Evolutionary conservation across 2,797 vertebrate genomes (phyloP).

Genomic region (Sylvia borin): DNA sequence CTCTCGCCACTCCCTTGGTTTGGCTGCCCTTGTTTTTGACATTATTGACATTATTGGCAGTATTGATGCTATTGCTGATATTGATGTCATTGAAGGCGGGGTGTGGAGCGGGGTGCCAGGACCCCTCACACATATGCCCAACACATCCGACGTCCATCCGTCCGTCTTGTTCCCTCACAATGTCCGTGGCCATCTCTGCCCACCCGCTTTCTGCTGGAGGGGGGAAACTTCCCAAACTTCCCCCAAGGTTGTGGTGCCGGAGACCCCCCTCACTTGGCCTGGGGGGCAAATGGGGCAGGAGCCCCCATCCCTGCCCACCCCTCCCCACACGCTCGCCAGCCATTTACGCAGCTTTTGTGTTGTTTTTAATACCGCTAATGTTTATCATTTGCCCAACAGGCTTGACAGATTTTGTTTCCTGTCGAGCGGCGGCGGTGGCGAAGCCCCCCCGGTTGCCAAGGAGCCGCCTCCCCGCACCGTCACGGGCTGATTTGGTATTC

Average conservation of each 20-base stretch:
- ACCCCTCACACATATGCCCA: not conserved
- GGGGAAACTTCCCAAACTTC: slow-evolving; percentile 65
- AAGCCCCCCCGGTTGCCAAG: slow-evolving; percentile 96
- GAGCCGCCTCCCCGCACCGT: slow-evolving; percentile 93
- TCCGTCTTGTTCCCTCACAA: accelerated
- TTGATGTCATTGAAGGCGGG: not conserved
- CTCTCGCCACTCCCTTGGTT: not conserved
- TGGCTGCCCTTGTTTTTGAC: not conserved
- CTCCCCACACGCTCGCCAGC: slow-evolving; percentile 36
- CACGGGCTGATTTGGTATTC: slow-evolving; percentile 99
- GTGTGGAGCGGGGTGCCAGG: not conserved
- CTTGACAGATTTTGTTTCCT: slow-evolving; percentile 87
- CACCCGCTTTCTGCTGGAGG: not conserved
- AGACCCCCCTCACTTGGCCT: not conserved
- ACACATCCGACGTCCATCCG: accelerated
- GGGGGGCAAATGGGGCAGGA: not conserved
- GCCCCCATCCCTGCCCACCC: not conserved
- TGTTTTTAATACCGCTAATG: slow-evolving; percentile 79
- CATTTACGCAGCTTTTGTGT: slow-evolving; percentile 72
- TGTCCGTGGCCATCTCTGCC: not conserved
- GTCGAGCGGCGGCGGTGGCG: slow-evolving; percentile 87
- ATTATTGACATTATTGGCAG: not conserved
- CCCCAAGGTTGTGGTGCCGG: not conserved
- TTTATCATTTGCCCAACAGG: slow-evolving; percentile 87
- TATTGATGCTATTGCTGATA: not conserved